These are phyloP conservation scores for Adineta ricciae DNA, from an alignment of 2,888 invertebrate genomes.

Conservation along the genomic window DNA sequence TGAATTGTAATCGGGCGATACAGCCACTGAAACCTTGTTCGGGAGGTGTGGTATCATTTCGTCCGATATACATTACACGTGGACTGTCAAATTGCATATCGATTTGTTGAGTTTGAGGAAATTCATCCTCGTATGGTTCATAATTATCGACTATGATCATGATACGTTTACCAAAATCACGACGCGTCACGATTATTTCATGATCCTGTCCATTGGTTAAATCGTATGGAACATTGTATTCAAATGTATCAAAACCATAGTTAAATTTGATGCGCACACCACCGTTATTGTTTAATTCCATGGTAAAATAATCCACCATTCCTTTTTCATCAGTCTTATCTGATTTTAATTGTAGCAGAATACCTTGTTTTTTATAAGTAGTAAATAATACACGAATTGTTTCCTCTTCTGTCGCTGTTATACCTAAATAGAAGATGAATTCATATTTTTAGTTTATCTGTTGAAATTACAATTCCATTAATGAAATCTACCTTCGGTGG, in stretches of 20 bases:
- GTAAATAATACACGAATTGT: conserved; percentile 74
- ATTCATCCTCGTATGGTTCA: conserved; percentile 64
- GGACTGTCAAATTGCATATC: conserved; percentile 95
- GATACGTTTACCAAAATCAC: conserved; percentile 34
- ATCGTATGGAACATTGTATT: conserved; percentile 29
- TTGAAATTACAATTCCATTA: too few species aligned
- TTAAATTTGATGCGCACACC: conserved; percentile 82
- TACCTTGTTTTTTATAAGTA: conserved; percentile 85
- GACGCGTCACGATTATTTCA: conserved; percentile 30
- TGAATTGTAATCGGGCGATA: conserved; percentile 84
- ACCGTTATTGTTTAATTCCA: conserved; percentile 87
- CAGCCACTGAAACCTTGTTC: conserved; percentile 84
- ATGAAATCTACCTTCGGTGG: conserved; percentile 56
- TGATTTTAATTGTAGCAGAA: conserved; percentile 76
- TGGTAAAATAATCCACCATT: conserved; percentile 70
- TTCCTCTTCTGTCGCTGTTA: conserved; percentile 71
- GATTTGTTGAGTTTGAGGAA: conserved; percentile 73
- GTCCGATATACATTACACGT: conserved; percentile 87
- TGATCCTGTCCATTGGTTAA: conserved; percentile 33
- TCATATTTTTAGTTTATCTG: too few species aligned
- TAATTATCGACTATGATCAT: conserved; percentile 67
- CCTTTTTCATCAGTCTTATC: conserved; percentile 56
- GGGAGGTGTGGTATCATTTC: conserved; percentile 69
- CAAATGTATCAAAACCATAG: conserved; percentile 79
- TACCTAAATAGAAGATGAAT: conserved; percentile 56